Evolutionary conservation across 2,888 invertebrate genomes (phyloP).

Genomic region (Polydrusus cervinus): DNA sequence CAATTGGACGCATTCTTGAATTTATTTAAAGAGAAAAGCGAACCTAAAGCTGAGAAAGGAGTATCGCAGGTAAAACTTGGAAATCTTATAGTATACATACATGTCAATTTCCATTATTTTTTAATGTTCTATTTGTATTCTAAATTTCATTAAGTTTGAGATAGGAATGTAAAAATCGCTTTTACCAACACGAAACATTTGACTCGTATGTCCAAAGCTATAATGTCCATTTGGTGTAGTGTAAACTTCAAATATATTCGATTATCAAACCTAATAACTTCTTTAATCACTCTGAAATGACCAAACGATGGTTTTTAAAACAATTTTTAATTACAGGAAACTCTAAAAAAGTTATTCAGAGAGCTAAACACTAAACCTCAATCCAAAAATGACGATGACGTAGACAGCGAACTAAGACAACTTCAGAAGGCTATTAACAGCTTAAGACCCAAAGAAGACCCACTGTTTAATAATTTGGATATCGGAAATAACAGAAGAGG

Average conservation of each 20-base stretch:
- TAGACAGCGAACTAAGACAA: conserved; percentile 59
- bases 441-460: conserved; percentile 61
- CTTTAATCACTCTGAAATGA: no score
- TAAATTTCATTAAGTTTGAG: no score
- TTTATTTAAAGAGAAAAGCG: conserved; percentile 11
- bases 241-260: no score
- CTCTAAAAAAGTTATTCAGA: conserved; percentile 49
- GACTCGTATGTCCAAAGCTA: no score
- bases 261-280: no score
- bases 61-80: conserved; percentile 20
- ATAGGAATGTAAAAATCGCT: no score
- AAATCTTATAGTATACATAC: neutral
- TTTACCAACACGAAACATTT: no score
- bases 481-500: conserved; percentile 21
- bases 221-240: no score
- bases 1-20: conserved; percentile 17
- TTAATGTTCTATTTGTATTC: no score
- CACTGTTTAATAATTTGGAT: neutral
- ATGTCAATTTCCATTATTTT: no score
- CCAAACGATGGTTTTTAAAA: no score
- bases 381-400: conserved; percentile 56
- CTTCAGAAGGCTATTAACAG: conserved; percentile 64
- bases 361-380: conserved; percentile 45
- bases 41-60: conserved; percentile 47
- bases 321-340: conserved; percentile 28